Evolutionary conservation across 2,797 vertebrate species (phyloP).

Genomic region (Phyllotis vaccarum): DNA sequence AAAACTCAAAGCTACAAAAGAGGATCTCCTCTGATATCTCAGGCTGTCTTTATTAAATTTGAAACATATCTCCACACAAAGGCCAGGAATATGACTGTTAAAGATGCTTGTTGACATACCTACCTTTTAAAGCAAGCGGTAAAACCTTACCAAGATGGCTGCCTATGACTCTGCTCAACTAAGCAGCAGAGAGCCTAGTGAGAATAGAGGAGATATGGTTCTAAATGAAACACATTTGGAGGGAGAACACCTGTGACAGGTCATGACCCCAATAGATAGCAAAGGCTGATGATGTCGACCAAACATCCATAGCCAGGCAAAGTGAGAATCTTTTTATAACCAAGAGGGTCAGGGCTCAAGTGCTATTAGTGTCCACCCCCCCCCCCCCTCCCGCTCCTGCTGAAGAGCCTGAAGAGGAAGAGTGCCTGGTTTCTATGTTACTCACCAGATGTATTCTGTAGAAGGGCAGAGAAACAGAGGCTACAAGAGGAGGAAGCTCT

Average conservation of each 20-base stretch:
- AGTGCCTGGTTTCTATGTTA: background rate
- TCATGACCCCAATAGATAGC: background rate
- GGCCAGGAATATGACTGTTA: background rate
- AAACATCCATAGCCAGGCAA: background rate
- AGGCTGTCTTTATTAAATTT: too few species aligned
- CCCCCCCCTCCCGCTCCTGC: too few species aligned
- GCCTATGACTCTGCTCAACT: background rate
- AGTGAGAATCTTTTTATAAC: background rate
- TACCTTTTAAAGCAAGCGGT: conserved; percentile 42
- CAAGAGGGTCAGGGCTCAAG: background rate
- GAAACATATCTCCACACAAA: too few species aligned
- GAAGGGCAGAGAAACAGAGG: background rate
- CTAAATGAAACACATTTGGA: background rate
- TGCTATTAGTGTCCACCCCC: background rate
- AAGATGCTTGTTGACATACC: background rate
- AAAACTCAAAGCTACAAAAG: too few species aligned
- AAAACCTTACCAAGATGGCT: background rate
- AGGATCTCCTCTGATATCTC: too few species aligned
- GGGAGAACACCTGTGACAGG: background rate
- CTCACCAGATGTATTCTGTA: background rate
- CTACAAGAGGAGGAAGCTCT: background rate
- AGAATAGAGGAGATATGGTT: background rate
- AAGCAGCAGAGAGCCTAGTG: background rate
- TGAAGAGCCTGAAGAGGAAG: background rate
- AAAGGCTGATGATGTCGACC: background rate